Percentiles rank a stretch among this genome's conserved stretches.
Conservation (phyloP, 2,113 vertebrate genomes). For the Salminus brasiliensis region DNA sequence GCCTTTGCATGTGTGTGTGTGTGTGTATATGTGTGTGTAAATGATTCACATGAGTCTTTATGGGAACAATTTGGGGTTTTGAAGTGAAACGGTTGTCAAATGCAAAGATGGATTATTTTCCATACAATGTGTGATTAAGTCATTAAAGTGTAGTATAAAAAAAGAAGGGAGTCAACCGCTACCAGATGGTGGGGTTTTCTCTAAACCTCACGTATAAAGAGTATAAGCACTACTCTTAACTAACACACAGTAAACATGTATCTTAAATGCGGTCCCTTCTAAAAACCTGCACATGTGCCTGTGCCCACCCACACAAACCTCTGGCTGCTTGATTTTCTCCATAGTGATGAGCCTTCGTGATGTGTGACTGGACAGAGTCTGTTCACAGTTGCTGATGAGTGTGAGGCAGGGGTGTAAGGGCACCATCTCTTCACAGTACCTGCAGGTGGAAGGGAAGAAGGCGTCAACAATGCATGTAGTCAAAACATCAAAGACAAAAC, state of each 20-base stretch:
- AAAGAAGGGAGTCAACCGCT: slow-evolving; percentile 69
- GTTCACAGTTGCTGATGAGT: slow-evolving; percentile 94
- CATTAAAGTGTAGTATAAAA: slow-evolving; percentile 73
- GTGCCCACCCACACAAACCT: slow-evolving; percentile 76
- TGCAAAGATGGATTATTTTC: slow-evolving; percentile 76
- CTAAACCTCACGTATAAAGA: slow-evolving; percentile 51
- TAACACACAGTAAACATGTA: slow-evolving; percentile 34
- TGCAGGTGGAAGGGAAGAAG: slow-evolving; percentile 61
- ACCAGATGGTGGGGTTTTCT: slow-evolving; percentile 73
- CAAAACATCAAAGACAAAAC: too few relatives aligned
- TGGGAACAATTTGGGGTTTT: slow-evolving; percentile 78
- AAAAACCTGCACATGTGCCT: slow-evolving; percentile 32
- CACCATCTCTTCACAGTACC: slow-evolving; percentile 89
- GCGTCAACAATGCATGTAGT: background rate
- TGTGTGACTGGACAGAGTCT: slow-evolving; percentile 94
- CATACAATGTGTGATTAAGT: slow-evolving; percentile 71
- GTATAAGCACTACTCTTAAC: slow-evolving; percentile 54
- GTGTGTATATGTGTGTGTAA: slow-evolving; percentile 31
- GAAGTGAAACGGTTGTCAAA: slow-evolving; percentile 73
- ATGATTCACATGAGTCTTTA: slow-evolving; percentile 61
- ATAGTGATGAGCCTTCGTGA: slow-evolving; percentile 93
- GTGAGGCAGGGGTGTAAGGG: slow-evolving; percentile 89
- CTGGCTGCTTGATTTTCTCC: slow-evolving; percentile 94
- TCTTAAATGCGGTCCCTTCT: background rate
- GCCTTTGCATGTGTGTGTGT: slow-evolving; percentile 23